Evolutionary conservation across 1,140 invertebrate genomes (phyloP).

Genomic region (Anoplophora glabripennis): DNA sequence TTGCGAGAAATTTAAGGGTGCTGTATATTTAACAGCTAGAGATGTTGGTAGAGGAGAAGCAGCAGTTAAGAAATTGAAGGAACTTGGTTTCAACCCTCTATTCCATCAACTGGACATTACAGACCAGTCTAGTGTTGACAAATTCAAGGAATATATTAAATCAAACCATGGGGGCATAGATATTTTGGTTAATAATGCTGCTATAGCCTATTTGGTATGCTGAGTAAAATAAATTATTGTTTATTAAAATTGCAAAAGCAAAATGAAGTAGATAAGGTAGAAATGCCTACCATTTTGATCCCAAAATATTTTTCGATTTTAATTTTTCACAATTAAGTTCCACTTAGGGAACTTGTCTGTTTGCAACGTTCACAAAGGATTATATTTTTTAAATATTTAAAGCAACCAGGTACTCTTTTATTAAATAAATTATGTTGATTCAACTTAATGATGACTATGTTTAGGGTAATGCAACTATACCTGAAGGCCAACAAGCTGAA

Average conservation of each 20-base stretch:
- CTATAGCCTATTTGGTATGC: conserved; percentile 39
- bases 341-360: too few relatives aligned
- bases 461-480: conserved; percentile 56
- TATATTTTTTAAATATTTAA: not conserved
- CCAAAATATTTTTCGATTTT: not conserved
- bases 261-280: too few relatives aligned
- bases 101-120: conserved; percentile 65
- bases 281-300: too few relatives aligned
- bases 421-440: not conserved
- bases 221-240: not conserved
- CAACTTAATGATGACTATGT: conserved; percentile 12
- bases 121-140: conserved; percentile 53
- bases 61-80: conserved; percentile 55
- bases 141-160: conserved; percentile 57
- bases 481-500: conserved; percentile 69
- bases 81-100: conserved; percentile 54
- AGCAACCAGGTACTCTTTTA: not conserved
- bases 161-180: conserved; percentile 71
- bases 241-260: too few relatives aligned
- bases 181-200: conserved; percentile 82
- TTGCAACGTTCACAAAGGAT: not conserved
- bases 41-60: conserved; percentile 53
- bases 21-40: conserved; percentile 60
- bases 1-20: conserved; percentile 58
- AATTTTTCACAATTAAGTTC: too few relatives aligned